These are phyloP conservation scores for Danionella dracula DNA, from an alignment of 2,797 vertebrate genomes.

Conservation along the genomic window DNA sequence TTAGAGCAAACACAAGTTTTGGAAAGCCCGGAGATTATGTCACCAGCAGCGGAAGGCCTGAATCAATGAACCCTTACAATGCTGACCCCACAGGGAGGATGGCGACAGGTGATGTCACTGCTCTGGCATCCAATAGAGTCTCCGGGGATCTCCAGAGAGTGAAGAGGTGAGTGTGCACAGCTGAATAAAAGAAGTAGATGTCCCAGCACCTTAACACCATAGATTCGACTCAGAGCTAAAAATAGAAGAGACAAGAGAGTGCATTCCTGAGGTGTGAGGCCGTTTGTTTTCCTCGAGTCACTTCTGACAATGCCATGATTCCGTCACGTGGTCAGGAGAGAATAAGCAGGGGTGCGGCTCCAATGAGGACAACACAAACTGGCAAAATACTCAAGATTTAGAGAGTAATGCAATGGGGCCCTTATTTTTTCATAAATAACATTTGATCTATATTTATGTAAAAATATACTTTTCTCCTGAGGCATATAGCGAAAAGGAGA, in stretches of 20 bases:
- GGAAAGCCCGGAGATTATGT: slow-evolving; percentile 12
- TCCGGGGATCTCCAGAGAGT: slow-evolving; percentile 1
- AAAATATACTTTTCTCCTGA: no score
- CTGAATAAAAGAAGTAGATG: background rate
- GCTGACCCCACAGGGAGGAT: slow-evolving; percentile 5
- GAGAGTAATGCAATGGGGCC: no score
- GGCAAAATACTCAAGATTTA: no score
- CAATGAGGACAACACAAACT: no score
- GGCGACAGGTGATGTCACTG: slow-evolving; percentile 37
- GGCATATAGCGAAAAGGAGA: no score
- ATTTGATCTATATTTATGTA: no score
- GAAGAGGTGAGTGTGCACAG: background rate
- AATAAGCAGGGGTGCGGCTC: no score
- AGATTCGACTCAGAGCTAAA: background rate
- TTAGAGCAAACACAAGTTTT: background rate
- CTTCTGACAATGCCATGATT: no score
- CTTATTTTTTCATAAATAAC: no score
- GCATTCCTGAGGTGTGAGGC: slow-evolving; percentile 11
- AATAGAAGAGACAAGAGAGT: slow-evolving; percentile 1
- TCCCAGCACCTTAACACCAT: background rate
- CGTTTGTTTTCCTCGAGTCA: background rate
- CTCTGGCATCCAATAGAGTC: slow-evolving; percentile 29
- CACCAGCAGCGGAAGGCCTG: background rate
- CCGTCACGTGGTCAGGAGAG: no score
- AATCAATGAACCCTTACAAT: slow-evolving; percentile 8